These are phyloP conservation scores for Bothrops jararaca DNA, from an alignment of 2,113 vertebrate genomes.

Conservation along the genomic window DNA sequence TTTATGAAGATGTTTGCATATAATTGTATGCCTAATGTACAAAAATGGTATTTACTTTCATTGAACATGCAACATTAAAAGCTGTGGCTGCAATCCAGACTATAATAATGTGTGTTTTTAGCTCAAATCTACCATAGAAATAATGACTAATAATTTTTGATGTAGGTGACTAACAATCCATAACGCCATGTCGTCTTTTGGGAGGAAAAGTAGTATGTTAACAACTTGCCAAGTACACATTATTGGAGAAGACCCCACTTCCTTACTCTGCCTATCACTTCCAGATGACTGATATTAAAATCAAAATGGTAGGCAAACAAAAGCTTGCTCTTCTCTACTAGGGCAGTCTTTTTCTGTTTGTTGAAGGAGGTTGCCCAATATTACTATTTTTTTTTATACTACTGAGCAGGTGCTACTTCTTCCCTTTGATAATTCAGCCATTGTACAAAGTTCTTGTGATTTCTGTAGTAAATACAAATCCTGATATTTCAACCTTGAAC, in stretches of 20 bases:
- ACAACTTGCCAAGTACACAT: background rate
- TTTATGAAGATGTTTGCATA: background rate
- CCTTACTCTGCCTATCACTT: background rate
- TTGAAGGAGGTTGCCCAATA: background rate
- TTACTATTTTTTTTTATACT: background rate
- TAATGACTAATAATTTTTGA: background rate
- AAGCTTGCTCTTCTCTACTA: background rate
- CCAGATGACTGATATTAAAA: background rate
- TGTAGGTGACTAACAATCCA: background rate
- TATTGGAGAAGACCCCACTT: background rate
- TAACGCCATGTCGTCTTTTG: background rate
- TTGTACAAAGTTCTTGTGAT: background rate
- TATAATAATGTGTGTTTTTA: background rate
- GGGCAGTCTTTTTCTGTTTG: background rate
- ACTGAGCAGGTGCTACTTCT: background rate
- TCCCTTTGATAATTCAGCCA: background rate
- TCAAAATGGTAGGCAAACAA: background rate
- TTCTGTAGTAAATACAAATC: background rate
- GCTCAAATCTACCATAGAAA: background rate
- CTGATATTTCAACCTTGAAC: background rate
- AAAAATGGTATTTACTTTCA: background rate
- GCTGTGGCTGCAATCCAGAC: background rate
- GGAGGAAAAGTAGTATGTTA: background rate
- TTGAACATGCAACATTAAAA: background rate
- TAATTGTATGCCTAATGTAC: background rate